phyloP scores from a whole-genome alignment of 2,888 invertebrate species.

The Hypsopygia costalis region DNA sequence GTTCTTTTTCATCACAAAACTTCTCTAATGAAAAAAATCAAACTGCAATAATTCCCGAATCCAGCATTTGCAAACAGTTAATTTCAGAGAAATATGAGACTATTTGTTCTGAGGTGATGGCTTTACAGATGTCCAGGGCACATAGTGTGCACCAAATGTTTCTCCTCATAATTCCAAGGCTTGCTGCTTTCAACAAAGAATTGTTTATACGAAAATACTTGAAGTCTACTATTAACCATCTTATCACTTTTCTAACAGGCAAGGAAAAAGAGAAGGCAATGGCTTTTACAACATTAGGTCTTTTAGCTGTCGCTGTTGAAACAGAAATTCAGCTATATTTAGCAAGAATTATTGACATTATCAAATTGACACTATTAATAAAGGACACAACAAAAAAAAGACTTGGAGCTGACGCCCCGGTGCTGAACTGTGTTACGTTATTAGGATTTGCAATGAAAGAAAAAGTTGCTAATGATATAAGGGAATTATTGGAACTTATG shows the following conservation, averaged over 20 bases:
- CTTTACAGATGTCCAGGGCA: slow-evolving; percentile 88
- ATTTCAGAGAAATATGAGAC: slow-evolving; percentile 91
- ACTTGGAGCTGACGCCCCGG: slow-evolving; percentile 88
- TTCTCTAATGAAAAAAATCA: slow-evolving; percentile 53
- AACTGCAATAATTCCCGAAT: slow-evolving; percentile 83
- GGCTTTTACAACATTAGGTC: slow-evolving; percentile 95
- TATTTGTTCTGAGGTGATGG: slow-evolving; percentile 90
- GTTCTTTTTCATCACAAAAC: slow-evolving; percentile 46
- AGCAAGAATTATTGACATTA: slow-evolving; percentile 90
- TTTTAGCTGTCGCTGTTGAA: slow-evolving; percentile 94
- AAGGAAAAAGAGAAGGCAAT: slow-evolving; percentile 92
- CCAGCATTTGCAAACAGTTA: slow-evolving; percentile 90
- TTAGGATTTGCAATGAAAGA: slow-evolving; percentile 93
- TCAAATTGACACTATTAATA: slow-evolving; percentile 87
- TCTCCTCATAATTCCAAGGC: slow-evolving; percentile 91
- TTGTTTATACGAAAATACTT: slow-evolving; percentile 89
- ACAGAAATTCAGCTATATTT: slow-evolving; percentile 89
- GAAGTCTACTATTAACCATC: slow-evolving; percentile 87
- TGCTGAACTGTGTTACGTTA: slow-evolving; percentile 97
- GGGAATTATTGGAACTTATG: slow-evolving; percentile 94
- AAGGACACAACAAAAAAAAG: slow-evolving; percentile 90
- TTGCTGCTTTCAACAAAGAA: slow-evolving; percentile 95
- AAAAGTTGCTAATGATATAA: slow-evolving; percentile 88
- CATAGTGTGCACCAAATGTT: slow-evolving; percentile 92
- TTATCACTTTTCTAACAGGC: slow-evolving; percentile 88